Conservation (phyloP, 2,113 vertebrate genomes). For the Monarcha castaneiventris region DNA sequence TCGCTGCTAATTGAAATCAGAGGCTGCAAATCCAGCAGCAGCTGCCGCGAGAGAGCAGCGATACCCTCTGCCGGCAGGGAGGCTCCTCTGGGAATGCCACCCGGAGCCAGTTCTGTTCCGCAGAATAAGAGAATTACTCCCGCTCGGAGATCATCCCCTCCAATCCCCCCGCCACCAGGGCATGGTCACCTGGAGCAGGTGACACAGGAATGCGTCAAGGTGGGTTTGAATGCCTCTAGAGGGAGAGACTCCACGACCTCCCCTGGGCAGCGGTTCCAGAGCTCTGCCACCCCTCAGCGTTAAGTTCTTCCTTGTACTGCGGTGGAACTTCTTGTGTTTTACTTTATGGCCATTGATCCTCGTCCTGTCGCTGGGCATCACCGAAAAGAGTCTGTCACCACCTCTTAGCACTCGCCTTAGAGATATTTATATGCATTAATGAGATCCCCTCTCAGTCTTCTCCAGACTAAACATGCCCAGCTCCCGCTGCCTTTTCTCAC, state of each 20-base stretch:
- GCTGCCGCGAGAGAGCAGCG: neutral
- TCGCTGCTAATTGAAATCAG: too few species aligned
- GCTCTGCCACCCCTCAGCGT: neutral
- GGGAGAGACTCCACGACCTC: too few species aligned
- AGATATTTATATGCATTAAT: neutral
- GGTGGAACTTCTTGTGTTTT: neutral
- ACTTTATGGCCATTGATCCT: neutral
- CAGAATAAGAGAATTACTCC: neutral
- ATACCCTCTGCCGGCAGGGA: neutral
- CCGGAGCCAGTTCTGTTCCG: neutral
- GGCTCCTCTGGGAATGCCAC: too few species aligned
- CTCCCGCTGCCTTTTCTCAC: neutral
- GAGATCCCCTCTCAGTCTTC: neutral
- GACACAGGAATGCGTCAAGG: neutral
- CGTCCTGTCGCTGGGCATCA: neutral
- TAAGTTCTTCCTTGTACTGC: neutral
- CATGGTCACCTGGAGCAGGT: neutral
- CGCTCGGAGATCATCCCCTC: too few species aligned
- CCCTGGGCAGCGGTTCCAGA: neutral
- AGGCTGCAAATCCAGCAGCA: neutral
- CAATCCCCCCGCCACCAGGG: too few species aligned
- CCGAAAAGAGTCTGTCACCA: too few species aligned
- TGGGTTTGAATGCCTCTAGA: neutral
- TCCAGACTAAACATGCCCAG: neutral
- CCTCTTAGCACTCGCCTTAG: neutral